A percentile compares a stretch with the other conserved stretches of the same genome.
These are phyloP conservation scores for Austrolebias charrua DNA, from an alignment of 2,797 vertebrate species.

Conservation along the genomic window DNA sequence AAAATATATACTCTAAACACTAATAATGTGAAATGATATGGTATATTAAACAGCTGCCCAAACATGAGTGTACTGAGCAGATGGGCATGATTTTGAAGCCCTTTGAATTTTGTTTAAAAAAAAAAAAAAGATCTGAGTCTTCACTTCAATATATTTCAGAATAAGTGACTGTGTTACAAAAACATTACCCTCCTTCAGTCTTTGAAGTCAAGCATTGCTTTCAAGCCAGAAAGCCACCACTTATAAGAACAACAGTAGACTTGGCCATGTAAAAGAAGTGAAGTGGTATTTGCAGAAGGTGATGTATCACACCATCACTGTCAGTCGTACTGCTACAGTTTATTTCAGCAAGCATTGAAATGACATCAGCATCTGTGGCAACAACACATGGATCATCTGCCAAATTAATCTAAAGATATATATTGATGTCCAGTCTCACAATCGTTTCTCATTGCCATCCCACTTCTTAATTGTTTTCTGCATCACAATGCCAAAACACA, in stretches of 20 bases:
- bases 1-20: background rate
- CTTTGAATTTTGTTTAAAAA: background rate
- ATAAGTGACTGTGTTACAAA: background rate
- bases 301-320: constrained; percentile 42
- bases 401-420: constrained; percentile 40
- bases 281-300: constrained; percentile 11
- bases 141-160: background rate
- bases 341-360: constrained; percentile 15
- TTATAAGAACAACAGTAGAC: constrained; percentile 19
- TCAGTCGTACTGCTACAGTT: constrained; percentile 33
- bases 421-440: constrained; percentile 32
- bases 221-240: constrained; percentile 5
- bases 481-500: constrained; percentile 35
- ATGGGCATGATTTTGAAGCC: no score
- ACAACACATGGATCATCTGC: constrained; percentile 47
- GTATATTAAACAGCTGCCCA: no score
- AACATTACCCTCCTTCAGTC: background rate
- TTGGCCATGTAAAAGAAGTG: background rate
- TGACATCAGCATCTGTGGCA: background rate
- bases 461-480: constrained; percentile 6
- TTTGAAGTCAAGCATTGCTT: no score
- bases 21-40: no score
- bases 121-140: no score
- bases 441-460: constrained; percentile 3
- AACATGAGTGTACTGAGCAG: background rate